phyloP scores from a whole-genome alignment of 1,140 invertebrate species.

The Pogonus chalceus region DNA sequence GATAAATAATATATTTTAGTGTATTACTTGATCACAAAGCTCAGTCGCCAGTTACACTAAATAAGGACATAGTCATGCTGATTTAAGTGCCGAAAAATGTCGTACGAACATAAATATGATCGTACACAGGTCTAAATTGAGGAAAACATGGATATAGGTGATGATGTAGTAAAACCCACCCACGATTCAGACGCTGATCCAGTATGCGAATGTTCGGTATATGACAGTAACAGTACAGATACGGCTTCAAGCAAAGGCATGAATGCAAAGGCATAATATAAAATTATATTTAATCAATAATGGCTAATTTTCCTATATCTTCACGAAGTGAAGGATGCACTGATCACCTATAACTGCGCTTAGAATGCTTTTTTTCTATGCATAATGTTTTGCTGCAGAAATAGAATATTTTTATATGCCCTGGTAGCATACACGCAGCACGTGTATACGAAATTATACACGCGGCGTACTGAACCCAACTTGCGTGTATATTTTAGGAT shows the following conservation, averaged over 20 bases:
- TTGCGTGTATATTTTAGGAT: neutral
- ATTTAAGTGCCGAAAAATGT: neutral
- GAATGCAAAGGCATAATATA: neutral
- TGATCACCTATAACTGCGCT: neutral
- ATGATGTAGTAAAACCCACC: neutral
- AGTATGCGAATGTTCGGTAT: neutral
- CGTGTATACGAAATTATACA: neutral
- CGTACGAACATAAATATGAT: neutral
- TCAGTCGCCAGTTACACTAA: neutral
- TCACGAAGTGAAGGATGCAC: neutral
- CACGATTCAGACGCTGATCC: neutral
- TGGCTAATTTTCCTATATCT: too few species aligned
- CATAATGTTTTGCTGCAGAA: neutral
- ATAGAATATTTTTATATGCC: neutral
- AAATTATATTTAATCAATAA: neutral
- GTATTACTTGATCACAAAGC: neutral
- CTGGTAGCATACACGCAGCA: neutral
- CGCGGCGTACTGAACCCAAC: neutral
- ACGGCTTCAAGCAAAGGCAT: neutral
- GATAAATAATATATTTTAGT: neutral
- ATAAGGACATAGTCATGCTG: neutral
- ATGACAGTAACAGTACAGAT: neutral
- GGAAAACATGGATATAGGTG: neutral
- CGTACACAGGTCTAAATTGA: neutral
- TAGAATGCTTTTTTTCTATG: neutral